Conservation (phyloP, 2,113 vertebrate genomes). For the Catagonus wagneri region DNA sequence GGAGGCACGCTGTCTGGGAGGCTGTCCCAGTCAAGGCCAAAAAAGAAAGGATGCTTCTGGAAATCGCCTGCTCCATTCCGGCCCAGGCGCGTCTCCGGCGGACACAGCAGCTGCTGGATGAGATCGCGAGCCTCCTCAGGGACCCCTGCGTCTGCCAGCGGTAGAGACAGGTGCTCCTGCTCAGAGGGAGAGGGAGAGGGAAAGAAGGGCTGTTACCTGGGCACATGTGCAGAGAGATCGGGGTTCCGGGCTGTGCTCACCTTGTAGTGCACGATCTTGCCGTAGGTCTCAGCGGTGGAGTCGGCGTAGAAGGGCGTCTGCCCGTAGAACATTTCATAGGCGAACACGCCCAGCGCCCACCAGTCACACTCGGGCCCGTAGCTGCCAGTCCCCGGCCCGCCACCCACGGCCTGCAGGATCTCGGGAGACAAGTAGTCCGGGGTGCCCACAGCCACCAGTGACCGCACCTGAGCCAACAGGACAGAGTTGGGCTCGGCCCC, state of each 20-base stretch:
- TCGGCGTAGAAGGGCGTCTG: constrained; percentile 93
- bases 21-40: constrained; percentile 89
- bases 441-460: constrained; percentile 91
- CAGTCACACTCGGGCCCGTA: constrained; percentile 94
- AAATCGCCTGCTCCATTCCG: constrained; percentile 88
- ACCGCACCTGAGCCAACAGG: constrained; percentile 86
- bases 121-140: constrained; percentile 87
- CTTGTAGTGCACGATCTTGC: constrained; percentile 93
- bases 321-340: constrained; percentile 93
- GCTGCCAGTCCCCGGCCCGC: constrained; percentile 74
- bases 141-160: constrained; percentile 82
- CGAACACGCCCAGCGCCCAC: constrained; percentile 94
- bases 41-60: constrained; percentile 90
- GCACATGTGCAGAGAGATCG: rapidly evolving
- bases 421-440: constrained; percentile 95
- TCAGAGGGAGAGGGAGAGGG: background rate
- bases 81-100: constrained; percentile 88
- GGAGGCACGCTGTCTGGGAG: constrained; percentile 89
- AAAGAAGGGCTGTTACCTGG: background rate
- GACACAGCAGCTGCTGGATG: constrained; percentile 90
- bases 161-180: constrained; percentile 91
- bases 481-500: background rate
- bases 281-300: constrained; percentile 91
- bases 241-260: constrained; percentile 74
- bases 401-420: constrained; percentile 91